Conservation (phyloP, 2,797 vertebrate species). For the Capromys pilorides region DNA sequence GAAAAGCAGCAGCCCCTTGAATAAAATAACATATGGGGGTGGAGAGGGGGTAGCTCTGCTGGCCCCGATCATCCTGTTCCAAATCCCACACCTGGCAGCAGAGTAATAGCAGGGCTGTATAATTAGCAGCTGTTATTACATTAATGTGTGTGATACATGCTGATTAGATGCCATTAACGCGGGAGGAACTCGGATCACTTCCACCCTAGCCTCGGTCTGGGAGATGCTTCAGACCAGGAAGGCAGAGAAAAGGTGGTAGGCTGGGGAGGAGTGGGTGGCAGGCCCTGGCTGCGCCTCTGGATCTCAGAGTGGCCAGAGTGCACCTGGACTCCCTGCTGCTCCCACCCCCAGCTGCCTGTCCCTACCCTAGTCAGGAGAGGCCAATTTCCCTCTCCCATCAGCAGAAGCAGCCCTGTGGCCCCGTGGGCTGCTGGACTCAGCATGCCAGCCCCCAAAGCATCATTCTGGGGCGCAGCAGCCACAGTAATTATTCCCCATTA, state of each 20-base stretch:
- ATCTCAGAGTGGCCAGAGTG: neutral
- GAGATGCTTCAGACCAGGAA: slow-evolving; percentile 68
- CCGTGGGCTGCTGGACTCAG: neutral
- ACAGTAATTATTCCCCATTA: slow-evolving; percentile 78
- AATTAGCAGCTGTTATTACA: slow-evolving; percentile 80
- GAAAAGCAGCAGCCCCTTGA: neutral
- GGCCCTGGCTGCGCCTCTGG: neutral
- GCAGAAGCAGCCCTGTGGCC: accelerated
- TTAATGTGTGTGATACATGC: slow-evolving; percentile 78
- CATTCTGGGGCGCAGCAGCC: slow-evolving; percentile 48
- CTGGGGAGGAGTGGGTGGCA: neutral
- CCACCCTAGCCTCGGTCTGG: slow-evolving; percentile 35
- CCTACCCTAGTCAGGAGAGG: neutral
- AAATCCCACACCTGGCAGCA: slow-evolving; percentile 69
- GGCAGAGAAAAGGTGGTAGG: neutral
- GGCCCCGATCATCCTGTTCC: slow-evolving; percentile 53
- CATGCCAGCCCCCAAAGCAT: neutral
- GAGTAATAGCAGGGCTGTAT: slow-evolving; percentile 69
- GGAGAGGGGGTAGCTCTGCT: neutral
- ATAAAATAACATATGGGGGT: neutral
- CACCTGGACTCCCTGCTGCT: neutral
- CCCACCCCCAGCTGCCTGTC: neutral
- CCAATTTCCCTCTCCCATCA: neutral
- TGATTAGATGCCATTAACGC: slow-evolving; percentile 76
- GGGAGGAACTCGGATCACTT: slow-evolving; percentile 79